A percentile compares a stretch with the other conserved stretches of the same genome.
Conservation (phyloP, 2,113 vertebrate species). For the Chlamydotis undulata region DNA sequence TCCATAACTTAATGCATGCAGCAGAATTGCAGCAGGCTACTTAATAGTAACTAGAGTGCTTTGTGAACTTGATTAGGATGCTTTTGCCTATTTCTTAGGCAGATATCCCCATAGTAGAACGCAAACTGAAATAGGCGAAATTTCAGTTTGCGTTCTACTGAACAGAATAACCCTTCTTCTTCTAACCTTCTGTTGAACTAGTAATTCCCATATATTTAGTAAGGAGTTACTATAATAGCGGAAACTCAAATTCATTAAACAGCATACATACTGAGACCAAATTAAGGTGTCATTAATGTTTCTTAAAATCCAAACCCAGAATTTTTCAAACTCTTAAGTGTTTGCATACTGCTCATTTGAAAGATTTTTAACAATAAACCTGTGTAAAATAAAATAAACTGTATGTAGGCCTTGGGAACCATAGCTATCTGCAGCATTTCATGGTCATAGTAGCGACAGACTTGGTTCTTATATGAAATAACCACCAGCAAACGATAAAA, state of each 20-base stretch:
- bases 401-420: neutral
- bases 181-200: neutral
- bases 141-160: no score
- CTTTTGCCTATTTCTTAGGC: neutral
- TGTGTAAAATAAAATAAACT: neutral
- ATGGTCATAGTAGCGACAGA: neutral
- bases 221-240: neutral
- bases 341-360: neutral
- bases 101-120: neutral
- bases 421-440: neutral
- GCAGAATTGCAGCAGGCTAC: neutral
- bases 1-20: neutral
- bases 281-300: neutral
- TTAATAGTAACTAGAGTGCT: neutral
- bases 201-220: neutral
- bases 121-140: neutral
- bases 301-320: neutral
- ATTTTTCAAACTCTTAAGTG: neutral
- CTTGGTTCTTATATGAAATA: neutral
- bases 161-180: neutral
- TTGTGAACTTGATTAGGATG: neutral
- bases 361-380: neutral
- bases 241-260: neutral
- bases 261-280: neutral
- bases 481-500: neutral